Percentiles rank a stretch among this genome's conserved stretches.
These are phyloP conservation scores for Malacosoma neustria DNA, from an alignment of 2,888 invertebrate species.

Conservation along the genomic window DNA sequence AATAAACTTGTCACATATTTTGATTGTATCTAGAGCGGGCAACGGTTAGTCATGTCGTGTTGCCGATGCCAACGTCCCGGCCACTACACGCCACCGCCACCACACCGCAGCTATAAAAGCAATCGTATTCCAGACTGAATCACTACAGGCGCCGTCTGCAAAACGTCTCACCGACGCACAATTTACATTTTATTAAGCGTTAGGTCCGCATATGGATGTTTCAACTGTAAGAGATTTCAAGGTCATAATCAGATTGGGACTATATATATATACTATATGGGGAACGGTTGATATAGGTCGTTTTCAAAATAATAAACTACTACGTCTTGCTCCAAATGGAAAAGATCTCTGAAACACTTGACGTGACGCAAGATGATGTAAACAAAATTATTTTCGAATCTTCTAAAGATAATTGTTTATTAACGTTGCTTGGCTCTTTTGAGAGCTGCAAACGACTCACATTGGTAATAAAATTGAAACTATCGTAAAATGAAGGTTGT, in stretches of 20 bases:
- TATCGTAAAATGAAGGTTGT: too few relatives aligned
- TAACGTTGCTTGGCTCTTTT: conserved; percentile 35
- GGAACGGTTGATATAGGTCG: too few relatives aligned
- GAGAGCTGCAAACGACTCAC: conserved; percentile 52
- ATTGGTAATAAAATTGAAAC: conserved; percentile 49
- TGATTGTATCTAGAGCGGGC: conserved; percentile 74
- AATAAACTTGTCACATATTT: conserved; percentile 75
- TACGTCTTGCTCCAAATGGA: too few relatives aligned
- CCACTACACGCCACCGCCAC: conserved; percentile 31
- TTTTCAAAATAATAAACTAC: too few relatives aligned
- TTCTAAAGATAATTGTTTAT: conserved; percentile 56
- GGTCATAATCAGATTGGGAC: neutral
- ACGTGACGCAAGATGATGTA: conserved; percentile 17
- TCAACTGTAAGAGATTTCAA: conserved; percentile 1
- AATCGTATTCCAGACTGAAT: conserved; percentile 65
- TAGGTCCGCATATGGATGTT: conserved; percentile 15
- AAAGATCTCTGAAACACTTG: neutral
- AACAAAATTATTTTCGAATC: conserved; percentile 51
- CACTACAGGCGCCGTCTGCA: conserved; percentile 72
- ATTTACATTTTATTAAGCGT: conserved; percentile 36
- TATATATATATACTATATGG: too few relatives aligned
- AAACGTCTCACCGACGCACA: conserved; percentile 62
- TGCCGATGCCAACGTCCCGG: conserved; percentile 70
- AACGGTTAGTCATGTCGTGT: conserved; percentile 68
- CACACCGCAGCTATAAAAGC: conserved; percentile 65